Conservation (phyloP, 2,797 vertebrate species). For the Furcifer pardalis region DNA sequence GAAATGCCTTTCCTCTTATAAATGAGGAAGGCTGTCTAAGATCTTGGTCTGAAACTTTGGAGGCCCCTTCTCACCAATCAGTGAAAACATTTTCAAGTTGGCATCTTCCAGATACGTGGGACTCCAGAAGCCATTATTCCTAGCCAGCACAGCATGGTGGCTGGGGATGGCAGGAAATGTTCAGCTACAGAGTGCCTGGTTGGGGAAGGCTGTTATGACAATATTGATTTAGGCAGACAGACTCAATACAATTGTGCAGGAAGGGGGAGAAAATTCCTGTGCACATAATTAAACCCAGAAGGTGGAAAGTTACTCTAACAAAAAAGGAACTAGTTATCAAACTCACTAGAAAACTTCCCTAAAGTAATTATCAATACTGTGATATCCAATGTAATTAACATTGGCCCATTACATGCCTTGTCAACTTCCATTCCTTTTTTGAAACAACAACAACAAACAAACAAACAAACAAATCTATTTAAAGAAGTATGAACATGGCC, state of each 20-base stretch:
- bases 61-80: neutral
- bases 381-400: too few species aligned
- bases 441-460: too few species aligned
- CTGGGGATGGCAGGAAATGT: neutral
- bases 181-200: neutral
- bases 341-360: neutral
- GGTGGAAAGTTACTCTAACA: neutral
- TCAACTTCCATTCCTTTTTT: too few species aligned
- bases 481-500: too few species aligned
- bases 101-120: neutral
- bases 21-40: neutral
- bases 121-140: neutral
- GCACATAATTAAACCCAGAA: neutral
- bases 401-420: too few species aligned
- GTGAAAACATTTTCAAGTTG: neutral
- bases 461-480: too few species aligned
- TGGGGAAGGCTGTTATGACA: neutral
- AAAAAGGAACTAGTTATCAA: neutral
- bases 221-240: neutral
- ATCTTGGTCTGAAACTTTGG: neutral
- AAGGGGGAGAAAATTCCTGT: neutral
- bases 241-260: neutral
- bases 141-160: neutral
- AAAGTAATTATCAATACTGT: neutral
- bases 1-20: neutral